These are phyloP conservation scores for Sinocyclocheilus anshuiensis DNA, from an alignment of 2,113 vertebrate species.

Conservation along the genomic window DNA sequence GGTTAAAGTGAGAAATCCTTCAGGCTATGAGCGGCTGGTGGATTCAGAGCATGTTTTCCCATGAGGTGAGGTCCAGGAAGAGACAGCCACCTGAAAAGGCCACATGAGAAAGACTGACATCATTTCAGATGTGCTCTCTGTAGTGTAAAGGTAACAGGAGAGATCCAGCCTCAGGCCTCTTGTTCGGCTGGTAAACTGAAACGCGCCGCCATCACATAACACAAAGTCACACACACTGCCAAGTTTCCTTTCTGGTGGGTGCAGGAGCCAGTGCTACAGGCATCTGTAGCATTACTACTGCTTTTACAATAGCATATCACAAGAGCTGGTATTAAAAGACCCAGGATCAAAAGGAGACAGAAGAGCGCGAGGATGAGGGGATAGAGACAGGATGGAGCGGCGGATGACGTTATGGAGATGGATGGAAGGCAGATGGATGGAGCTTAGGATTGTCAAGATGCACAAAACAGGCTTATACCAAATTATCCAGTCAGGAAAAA, in stretches of 20 bases:
- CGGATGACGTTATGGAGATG: background rate
- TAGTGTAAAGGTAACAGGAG: constrained; percentile 53
- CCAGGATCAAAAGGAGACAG: constrained; percentile 12
- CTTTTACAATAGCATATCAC: constrained; percentile 3
- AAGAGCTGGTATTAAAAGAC: background rate
- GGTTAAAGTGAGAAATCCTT: constrained; percentile 1
- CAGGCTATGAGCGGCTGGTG: background rate
- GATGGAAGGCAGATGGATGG: constrained; percentile 39
- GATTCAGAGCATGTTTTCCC: background rate
- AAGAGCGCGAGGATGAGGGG: background rate
- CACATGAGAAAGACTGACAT: constrained; percentile 39
- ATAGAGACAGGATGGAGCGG: background rate
- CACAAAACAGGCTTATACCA: constrained; percentile 38
- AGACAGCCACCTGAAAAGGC: constrained; percentile 4
- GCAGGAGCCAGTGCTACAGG: background rate
- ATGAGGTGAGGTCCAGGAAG: background rate
- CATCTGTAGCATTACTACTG: background rate
- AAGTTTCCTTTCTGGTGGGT: constrained; percentile 45
- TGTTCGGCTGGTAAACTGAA: constrained; percentile 58
- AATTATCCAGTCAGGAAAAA: constrained; percentile 6
- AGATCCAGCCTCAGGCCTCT: constrained; percentile 21
- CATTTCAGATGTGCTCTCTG: constrained; percentile 37
- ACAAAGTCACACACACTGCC: constrained; percentile 49
- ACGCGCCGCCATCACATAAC: constrained; percentile 53
- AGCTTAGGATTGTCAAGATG: constrained; percentile 48